phyloP scores from a whole-genome alignment of 2,797 vertebrate species.

The Cirrhinus molitorella region DNA sequence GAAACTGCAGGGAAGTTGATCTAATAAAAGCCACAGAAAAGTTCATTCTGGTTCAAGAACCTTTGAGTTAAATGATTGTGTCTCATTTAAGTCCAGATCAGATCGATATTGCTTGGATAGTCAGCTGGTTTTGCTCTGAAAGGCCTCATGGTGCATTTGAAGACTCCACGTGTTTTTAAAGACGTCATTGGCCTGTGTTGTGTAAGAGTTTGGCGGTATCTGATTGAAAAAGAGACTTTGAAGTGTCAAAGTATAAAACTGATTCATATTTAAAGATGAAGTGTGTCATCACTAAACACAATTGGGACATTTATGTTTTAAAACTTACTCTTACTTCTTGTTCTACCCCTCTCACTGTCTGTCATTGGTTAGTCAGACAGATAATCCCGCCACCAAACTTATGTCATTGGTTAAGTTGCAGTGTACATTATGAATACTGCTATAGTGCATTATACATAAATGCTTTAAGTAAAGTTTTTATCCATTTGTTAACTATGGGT shows the following conservation, averaged over 20 bases:
- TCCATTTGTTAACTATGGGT: background rate
- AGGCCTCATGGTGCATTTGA: background rate
- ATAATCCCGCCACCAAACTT: background rate
- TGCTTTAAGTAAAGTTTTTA: background rate
- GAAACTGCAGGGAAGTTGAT: background rate
- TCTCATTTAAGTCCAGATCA: background rate
- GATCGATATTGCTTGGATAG: background rate
- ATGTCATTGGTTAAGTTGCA: background rate
- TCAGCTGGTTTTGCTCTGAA: background rate
- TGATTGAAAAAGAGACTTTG: background rate
- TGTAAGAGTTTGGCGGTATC: background rate
- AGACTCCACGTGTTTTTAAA: background rate
- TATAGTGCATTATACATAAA: background rate
- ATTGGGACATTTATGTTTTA: background rate
- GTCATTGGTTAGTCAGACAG: too few relatives aligned
- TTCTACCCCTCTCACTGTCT: background rate
- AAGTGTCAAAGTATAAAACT: background rate
- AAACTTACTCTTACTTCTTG: background rate
- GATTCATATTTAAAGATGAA: background rate
- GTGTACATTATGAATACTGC: background rate
- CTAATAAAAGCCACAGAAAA: background rate
- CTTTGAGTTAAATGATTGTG: background rate
- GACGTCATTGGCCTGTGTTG: conserved; percentile 7
- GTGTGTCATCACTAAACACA: background rate
- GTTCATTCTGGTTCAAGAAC: background rate